Conservation (phyloP, 2,113 vertebrate genomes). For the Pteropus alecto region DNA sequence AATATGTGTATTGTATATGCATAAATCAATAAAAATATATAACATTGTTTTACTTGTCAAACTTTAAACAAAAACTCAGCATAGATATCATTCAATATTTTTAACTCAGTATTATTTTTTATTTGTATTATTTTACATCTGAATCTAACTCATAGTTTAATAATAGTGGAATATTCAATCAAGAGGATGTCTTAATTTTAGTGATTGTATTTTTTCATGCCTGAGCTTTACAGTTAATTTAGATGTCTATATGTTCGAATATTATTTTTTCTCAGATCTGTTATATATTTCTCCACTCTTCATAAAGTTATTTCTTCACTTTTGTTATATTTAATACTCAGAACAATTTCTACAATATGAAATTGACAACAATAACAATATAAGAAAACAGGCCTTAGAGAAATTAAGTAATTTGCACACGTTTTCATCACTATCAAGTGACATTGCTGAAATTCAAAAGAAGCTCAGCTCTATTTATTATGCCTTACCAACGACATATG, state of each 20-base stretch:
- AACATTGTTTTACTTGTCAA: background rate
- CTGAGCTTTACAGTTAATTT: background rate
- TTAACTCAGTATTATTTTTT: background rate
- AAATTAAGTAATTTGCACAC: background rate
- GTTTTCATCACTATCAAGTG: background rate
- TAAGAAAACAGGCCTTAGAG: background rate
- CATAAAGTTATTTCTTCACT: background rate
- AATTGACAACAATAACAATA: background rate
- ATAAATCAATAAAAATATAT: background rate
- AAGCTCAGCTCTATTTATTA: background rate
- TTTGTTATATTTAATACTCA: background rate
- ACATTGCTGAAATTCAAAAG: background rate
- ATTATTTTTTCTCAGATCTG: background rate
- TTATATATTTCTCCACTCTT: background rate
- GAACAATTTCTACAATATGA: background rate
- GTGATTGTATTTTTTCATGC: background rate
- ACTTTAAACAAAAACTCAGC: background rate
- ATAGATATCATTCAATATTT: background rate
- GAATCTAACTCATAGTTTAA: background rate
- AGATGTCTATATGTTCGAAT: background rate
- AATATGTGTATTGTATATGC: background rate
- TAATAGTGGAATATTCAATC: background rate
- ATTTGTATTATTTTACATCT: background rate
- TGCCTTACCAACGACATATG: background rate
- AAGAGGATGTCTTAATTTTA: background rate